phyloP scores from a whole-genome alignment of 2,888 invertebrate species.

The Drosophila meridionalis region DNA sequence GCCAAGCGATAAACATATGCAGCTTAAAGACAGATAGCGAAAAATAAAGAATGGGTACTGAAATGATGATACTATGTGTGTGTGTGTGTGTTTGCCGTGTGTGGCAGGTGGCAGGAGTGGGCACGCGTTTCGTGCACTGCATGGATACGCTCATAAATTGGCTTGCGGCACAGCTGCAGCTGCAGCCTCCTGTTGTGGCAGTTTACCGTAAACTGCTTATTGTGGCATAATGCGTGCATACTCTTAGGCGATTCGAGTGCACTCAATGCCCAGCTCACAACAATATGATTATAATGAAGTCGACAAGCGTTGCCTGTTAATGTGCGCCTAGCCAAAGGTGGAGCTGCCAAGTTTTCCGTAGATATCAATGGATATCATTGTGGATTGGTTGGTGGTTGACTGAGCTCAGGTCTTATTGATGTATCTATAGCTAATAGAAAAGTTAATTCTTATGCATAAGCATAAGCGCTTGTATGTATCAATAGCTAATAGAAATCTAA shows the following conservation, averaged over 20 bases:
- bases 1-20: constrained; percentile 34
- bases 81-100: too few species aligned
- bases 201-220: constrained; percentile 42
- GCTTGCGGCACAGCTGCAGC: constrained; percentile 16
- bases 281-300: constrained; percentile 16
- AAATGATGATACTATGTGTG: background rate
- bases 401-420: background rate
- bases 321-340: background rate
- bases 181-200: constrained; percentile 14
- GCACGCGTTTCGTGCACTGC: constrained; percentile 12
- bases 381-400: background rate
- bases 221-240: constrained; percentile 29
- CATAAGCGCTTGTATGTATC: too few species aligned
- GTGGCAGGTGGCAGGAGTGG: background rate
- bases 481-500: too few species aligned
- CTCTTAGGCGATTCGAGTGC: constrained; percentile 23
- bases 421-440: background rate
- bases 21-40: constrained; percentile 2
- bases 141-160: constrained; percentile 38
- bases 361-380: background rate
- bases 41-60: constrained; percentile 3
- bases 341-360: background rate
- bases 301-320: background rate
- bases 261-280: constrained; percentile 18
- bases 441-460: too few species aligned